Evolutionary conservation across 2,113 vertebrate genomes (phyloP), one percentile per base, ranked within the genome.

Genomic region (Tetraodon nigroviridis): DNA sequence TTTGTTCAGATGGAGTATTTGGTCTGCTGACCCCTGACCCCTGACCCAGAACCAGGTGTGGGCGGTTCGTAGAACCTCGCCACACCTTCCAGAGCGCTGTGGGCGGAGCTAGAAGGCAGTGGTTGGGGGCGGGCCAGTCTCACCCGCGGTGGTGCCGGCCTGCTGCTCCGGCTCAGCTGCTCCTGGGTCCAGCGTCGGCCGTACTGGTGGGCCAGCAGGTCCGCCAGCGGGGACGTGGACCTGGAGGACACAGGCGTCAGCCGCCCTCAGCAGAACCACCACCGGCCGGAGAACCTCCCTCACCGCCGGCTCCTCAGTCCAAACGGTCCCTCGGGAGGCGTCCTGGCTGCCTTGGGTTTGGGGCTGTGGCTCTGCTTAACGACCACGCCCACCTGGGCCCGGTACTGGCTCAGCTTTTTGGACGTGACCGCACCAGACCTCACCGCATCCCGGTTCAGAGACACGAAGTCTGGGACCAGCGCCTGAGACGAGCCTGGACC

Each of bases 161-260:
- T 27, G 24, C 24, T 6, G 24, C 24, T 85, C 40, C 65, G 61
- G 12, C 64, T 86, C 81, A 90, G 90, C 70, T 94, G 93, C 0
- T 91, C 70, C 1, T 93, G 85, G 64, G 92, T 57, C 94, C 94
- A 97, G 13, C 84, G 75, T 27, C 88, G 90, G 64, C 84, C 90
- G 63, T 92, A 96, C 49, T 82, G 90, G 64, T 97, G 90, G 18
- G 93, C 90, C 21, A 98, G 80, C 22, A 98, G 20, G 14, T 92
- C 90, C 2, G 73, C 88, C 45, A 97, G 53, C 0, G 94, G 93
- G 0, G 92, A 92, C 1, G 87, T 64, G 2, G 92, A 73, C 75
- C 96, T 97, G 83, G 42, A 16, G 42, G 24, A 27, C 4, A 27
- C 24, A 27, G 2, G 24, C 2, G 24, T 27, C 24, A 27, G 24